These are phyloP conservation scores for Carassius gibelio DNA, from an alignment of 2,113 vertebrate genomes.

Conservation along the genomic window DNA sequence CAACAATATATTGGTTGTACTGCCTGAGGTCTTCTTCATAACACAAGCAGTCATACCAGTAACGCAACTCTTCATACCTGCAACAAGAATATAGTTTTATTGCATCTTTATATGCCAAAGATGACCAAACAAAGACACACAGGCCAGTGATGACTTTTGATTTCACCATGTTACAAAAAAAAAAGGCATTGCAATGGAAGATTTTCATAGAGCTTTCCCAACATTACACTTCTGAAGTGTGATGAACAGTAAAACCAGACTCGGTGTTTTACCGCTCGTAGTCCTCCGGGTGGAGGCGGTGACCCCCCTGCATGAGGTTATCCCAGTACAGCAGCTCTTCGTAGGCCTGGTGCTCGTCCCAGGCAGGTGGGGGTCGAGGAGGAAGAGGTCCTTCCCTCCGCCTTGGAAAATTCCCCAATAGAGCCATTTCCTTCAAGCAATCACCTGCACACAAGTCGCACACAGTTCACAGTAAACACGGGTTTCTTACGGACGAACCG, in stretches of 20 bases:
- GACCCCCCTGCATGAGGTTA: conserved; percentile 73
- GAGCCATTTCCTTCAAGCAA: conserved; percentile 63
- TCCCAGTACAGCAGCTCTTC: conserved; percentile 83
- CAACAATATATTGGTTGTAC: conserved; percentile 72
- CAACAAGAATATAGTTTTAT: background rate
- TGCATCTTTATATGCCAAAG: background rate
- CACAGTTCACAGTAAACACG: background rate
- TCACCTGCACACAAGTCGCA: background rate
- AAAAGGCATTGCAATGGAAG: too few relatives aligned
- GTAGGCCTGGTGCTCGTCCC: conserved; percentile 79
- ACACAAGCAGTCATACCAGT: conserved; percentile 79
- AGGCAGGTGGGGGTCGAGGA: conserved; percentile 54
- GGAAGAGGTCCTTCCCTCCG: conserved; percentile 32
- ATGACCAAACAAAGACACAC: too few relatives aligned
- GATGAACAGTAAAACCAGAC: too few relatives aligned
- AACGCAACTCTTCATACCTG: conserved; percentile 80
- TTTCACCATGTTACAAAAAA: too few relatives aligned
- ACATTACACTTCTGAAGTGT: background rate
- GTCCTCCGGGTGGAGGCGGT: conserved; percentile 73
- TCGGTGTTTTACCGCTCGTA: conserved; percentile 70
- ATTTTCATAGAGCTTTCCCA: background rate
- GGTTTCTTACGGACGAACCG: background rate
- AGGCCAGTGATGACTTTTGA: too few relatives aligned
- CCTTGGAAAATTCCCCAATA: conserved; percentile 11
- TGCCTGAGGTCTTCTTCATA: conserved; percentile 76